phyloP scores from a whole-genome alignment of 2,113 vertebrate genomes.

The Apodemus speciosus region DNA sequence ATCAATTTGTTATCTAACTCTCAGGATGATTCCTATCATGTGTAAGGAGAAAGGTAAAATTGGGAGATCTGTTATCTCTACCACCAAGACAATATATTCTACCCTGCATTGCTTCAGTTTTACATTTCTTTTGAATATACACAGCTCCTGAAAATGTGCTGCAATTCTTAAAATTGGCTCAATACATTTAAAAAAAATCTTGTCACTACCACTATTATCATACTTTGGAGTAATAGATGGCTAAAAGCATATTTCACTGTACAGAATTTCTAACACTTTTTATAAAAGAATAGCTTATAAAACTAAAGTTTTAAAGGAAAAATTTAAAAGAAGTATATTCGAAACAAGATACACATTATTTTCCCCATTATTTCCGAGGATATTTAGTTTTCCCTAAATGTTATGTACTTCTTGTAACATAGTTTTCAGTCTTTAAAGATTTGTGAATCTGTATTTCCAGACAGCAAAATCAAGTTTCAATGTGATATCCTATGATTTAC shows the following conservation, averaged over 20 bases:
- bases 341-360: not conserved
- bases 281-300: not conserved
- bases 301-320: not conserved
- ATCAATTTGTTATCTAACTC: not conserved
- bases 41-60: not conserved
- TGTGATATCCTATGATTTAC: not conserved
- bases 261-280: not conserved
- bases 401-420: not conserved
- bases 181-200: not conserved
- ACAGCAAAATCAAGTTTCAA: not conserved
- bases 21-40: not conserved
- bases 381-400: not conserved
- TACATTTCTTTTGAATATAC: not conserved
- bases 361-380: not conserved
- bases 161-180: conserved; percentile 22
- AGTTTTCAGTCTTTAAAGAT: not conserved
- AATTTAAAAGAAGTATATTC: not conserved
- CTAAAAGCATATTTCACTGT: not conserved
- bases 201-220: not conserved
- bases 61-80: not conserved
- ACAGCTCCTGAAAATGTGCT: not conserved
- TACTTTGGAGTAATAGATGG: not conserved
- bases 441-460: not conserved
- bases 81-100: not conserved
- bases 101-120: not conserved